Evolutionary conservation across 2,888 invertebrate species (phyloP).

Genomic region (Luperina nickerlii): DNA sequence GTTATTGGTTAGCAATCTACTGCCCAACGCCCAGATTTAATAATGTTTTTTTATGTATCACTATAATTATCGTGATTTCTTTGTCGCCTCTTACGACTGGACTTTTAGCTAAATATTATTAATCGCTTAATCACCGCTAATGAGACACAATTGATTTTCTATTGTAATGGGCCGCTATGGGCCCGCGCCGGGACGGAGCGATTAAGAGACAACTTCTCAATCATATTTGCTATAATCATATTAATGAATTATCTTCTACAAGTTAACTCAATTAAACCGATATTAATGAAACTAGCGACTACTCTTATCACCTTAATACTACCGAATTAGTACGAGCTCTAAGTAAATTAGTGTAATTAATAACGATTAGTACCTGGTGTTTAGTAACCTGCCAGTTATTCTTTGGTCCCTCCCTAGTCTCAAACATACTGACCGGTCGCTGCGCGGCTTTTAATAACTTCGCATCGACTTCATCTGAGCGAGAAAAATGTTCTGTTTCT

Average conservation of each 20-base stretch:
- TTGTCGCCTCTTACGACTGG: background rate
- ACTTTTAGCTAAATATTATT: background rate
- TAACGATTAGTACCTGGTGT: slow-evolving; percentile 89
- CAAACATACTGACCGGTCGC: slow-evolving; percentile 97
- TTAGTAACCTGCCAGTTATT: slow-evolving; percentile 91
- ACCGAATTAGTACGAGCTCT: slow-evolving; percentile 47
- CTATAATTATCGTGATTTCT: background rate
- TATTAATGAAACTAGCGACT: slow-evolving; percentile 46
- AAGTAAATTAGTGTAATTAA: slow-evolving; percentile 79
- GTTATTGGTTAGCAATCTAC: slow-evolving; percentile 21
- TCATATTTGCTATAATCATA: slow-evolving; percentile 18
- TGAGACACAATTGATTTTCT: too few species aligned
- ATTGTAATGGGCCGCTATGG: too few species aligned
- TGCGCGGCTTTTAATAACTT: slow-evolving; percentile 88
- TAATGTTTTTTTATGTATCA: background rate
- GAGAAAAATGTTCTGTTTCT: slow-evolving; percentile 82
- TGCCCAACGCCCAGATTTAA: background rate
- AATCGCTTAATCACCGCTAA: too few species aligned
- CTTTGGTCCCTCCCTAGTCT: slow-evolving; percentile 93
- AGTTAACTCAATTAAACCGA: slow-evolving; percentile 61
- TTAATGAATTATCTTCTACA: slow-evolving; percentile 49
- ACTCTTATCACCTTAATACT: slow-evolving; percentile 42
- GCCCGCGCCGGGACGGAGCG: too few species aligned
- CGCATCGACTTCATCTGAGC: slow-evolving; percentile 87
- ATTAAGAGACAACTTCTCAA: background rate